Evolutionary conservation across 2,888 invertebrate genomes (phyloP), one percentile per base, ranked within the genome.

Genomic region (Noctua pronuba): DNA sequence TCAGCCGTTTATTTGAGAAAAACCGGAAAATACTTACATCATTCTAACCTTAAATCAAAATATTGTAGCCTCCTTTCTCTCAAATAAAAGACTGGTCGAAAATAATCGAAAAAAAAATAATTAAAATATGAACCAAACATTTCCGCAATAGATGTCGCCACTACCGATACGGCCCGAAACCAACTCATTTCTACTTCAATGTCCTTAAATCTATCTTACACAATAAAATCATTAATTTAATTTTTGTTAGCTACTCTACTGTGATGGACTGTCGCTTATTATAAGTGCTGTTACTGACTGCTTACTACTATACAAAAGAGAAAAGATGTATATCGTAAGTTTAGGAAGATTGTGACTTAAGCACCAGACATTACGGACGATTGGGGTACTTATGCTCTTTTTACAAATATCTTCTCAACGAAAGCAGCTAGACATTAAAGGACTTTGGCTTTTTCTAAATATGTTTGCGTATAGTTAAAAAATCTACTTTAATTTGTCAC

Each of bases 241-340:
- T 88, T 89, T 72, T 86, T 90, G 89, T 91, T 92, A 91, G 86
- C 85, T 92, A 91, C 75, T 81, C 91, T 92, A 93, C 79, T 94
- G 94, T 94, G 93, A 94, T 94, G 94, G 92, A 94, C 93, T 93
- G 90, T 91, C 89, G 87, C 91, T 92, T 88, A 89, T 71, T 80
- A 79, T 79, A 86, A 75, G 91, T 92, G 92, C 90, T 90, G 89
- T 90, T 92, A 91, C 81, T 91, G 91, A 91, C 91, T 92, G 79
- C 88, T 91, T 88, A 88, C 68, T 75, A 76, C 82, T 87, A 87
- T 79, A 80, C 71, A 88, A 79, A 85, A 79, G 87, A 83, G 88
- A 88, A 88, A 78, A 84, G 84, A 82, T 83, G 83, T 88, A 86
- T 82, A 82, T 83, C 60, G 75, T 78, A 78, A 67, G 58, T 81